Evolutionary conservation across 2,113 vertebrate genomes (phyloP), one percentile per base, ranked within the genome.

Genomic region (Oreochromis aureus): DNA sequence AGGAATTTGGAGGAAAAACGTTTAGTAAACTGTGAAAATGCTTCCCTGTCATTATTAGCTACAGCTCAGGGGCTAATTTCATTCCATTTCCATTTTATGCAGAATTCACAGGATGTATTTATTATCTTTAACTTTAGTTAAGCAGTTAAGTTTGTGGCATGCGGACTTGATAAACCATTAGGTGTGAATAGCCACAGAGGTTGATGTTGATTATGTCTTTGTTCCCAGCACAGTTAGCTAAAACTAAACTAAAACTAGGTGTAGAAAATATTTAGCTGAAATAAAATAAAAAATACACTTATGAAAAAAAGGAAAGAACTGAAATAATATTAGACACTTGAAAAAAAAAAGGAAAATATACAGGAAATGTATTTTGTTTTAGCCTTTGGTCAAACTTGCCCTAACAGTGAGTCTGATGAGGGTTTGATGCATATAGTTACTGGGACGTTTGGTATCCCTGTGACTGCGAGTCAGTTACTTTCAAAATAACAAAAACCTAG

Each of bases 101-200:
- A 41, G 12, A 80, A 41, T 7, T 56, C 12, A 56, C 69, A 27
- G 2, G 41, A 46, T 80, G 0, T 0, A 56, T 41, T 80, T 80
- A 18, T 22, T 4, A 56, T 41, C 15, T 39, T 39, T 16, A 39
- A 56, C 32, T 56, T 56, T n/a, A 54, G 76, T 79, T 53, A 6
- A 80, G 15, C 0, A 73, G 13, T 73, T 73, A 0, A 3, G 46
- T 30, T 44, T 44, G 5, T 32, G 22, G 30, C 7, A 36, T 8
- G 10, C n/a, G 34, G 36, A 44, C 27, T 48, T 80, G 0, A 36
- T 80, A 22, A 80, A 46, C n/a, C 3, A 6, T 8, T 0, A 9
- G 46, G 32, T 0, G 1, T 3, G 10, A 44, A 27, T 44, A 48
- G 0, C 41, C 7, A 51, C 66, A 36, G 59, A 34, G 32, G 73